Percentiles rank a stretch among this genome's conserved stretches.
phyloP scores from a whole-genome alignment of 1,140 invertebrate genomes.

The Sarcophaga bullata region DNA sequence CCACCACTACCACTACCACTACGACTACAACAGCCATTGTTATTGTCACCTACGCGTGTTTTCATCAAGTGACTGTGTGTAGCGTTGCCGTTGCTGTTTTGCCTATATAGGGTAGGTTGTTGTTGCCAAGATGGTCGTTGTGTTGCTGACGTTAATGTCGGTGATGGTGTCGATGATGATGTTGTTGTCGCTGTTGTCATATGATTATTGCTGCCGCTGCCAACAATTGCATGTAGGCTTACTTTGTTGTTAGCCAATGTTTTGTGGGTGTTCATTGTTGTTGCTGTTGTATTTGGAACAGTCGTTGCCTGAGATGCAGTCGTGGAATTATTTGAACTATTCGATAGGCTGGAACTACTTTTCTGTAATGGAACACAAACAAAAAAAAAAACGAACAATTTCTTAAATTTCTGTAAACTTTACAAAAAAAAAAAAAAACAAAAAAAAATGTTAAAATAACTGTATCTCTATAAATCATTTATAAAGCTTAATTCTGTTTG shows the following conservation, averaged over 20 bases:
- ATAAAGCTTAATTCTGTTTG: too few species aligned
- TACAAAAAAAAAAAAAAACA: too few species aligned
- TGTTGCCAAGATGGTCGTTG: conserved; percentile 45
- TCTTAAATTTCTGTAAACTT: neutral
- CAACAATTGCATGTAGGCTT: conserved; percentile 66
- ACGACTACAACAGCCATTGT: conserved; percentile 19
- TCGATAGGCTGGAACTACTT: conserved; percentile 64
- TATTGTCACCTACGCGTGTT: conserved; percentile 44
- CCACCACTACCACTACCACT: conserved; percentile 6
- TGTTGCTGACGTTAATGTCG: conserved; percentile 43
- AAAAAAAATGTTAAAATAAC: too few species aligned
- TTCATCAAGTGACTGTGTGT: conserved; percentile 25
- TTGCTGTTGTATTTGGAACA: conserved; percentile 53
- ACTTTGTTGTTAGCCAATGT: conserved; percentile 56
- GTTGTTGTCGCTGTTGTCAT: conserved; percentile 30
- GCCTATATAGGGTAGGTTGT: conserved; percentile 62
- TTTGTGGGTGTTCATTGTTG: conserved; percentile 62
- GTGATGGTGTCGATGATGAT: conserved; percentile 48
- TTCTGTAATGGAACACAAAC: conserved; percentile 52
- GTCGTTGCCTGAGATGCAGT: conserved; percentile 54
- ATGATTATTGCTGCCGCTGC: conserved; percentile 46
- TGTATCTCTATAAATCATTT: too few species aligned
- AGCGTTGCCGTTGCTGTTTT: conserved; percentile 29
- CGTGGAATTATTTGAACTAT: conserved; percentile 39
- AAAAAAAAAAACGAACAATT: conserved; percentile 20